Percentiles rank a stretch among this genome's conserved stretches.
phyloP scores from a whole-genome alignment of 2,888 invertebrate species.

The Parochlus steinenii region DNA sequence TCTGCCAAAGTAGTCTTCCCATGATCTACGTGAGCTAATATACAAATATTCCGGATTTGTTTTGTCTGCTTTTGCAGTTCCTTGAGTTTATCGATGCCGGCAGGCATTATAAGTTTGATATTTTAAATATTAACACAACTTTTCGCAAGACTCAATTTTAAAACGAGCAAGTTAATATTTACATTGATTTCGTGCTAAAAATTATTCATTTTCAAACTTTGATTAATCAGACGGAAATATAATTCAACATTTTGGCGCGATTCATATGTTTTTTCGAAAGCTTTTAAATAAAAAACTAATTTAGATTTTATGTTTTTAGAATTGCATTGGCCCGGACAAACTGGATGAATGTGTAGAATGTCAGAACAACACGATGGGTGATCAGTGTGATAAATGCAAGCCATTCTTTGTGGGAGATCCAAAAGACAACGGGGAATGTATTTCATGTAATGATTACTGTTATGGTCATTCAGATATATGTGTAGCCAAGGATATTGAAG shows the following conservation, averaged over 20 bases:
- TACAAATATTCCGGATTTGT: slow-evolving; percentile 82
- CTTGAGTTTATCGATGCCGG: slow-evolving; percentile 37
- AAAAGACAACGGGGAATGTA: slow-evolving; percentile 63
- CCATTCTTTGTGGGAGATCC: slow-evolving; percentile 87
- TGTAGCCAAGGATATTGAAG: slow-evolving; percentile 37
- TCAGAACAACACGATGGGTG: slow-evolving; percentile 83
- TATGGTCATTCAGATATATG: slow-evolving; percentile 76
- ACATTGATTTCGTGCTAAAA: too few relatives aligned
- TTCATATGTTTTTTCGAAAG: too few relatives aligned
- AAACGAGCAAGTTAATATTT: too few relatives aligned
- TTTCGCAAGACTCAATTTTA: neutral
- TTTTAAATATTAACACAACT: neutral
- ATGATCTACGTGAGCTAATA: slow-evolving; percentile 96
- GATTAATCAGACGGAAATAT: too few relatives aligned
- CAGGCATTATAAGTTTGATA: slow-evolving; percentile 33
- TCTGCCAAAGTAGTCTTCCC: slow-evolving; percentile 96
- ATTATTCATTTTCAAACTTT: too few relatives aligned
- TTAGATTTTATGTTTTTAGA: too few relatives aligned
- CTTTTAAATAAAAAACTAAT: too few relatives aligned
- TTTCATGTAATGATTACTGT: slow-evolving; percentile 77
- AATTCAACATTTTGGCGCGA: too few relatives aligned
- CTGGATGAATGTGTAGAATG: slow-evolving; percentile 69
- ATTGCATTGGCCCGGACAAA: slow-evolving; percentile 76
- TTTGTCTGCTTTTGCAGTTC: slow-evolving; percentile 50
- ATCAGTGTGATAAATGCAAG: slow-evolving; percentile 81